A percentile compares a stretch with the other conserved stretches of the same genome.
These are phyloP conservation scores for Gasterosteus nipponicus DNA, from an alignment of 2,113 vertebrate genomes.

Conservation along the genomic window DNA sequence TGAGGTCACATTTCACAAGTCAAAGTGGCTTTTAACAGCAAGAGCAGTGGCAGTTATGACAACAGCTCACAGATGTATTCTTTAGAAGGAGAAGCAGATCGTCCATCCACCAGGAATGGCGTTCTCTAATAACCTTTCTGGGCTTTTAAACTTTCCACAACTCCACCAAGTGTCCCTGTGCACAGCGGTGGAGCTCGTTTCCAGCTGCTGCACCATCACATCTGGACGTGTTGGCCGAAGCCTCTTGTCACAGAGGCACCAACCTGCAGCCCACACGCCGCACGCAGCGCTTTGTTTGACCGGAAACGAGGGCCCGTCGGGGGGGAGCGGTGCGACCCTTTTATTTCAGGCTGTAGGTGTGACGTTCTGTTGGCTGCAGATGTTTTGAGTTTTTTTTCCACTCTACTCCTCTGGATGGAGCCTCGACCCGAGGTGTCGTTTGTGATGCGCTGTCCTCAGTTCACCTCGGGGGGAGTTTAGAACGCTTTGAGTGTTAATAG, in stretches of 20 bases:
- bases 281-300: slow-evolving; percentile 40
- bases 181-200: slow-evolving; percentile 18
- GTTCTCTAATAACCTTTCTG: slow-evolving; percentile 23
- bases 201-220: slow-evolving; percentile 42
- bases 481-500: too few relatives aligned
- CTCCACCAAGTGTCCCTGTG: slow-evolving; percentile 29
- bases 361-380: not conserved
- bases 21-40: not conserved
- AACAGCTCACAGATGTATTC: not conserved
- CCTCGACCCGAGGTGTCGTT: not conserved
- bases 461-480: slow-evolving; percentile 5
- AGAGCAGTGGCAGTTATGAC: not conserved
- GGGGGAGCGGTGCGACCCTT: slow-evolving; percentile 22
- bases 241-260: slow-evolving; percentile 28
- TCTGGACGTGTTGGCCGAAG: slow-evolving; percentile 4
- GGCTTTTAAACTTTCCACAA: slow-evolving; percentile 34
- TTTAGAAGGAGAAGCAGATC: not conserved
- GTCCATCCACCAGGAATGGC: not conserved
- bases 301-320: not conserved
- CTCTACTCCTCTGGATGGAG: slow-evolving; percentile 1
- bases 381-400: not conserved
- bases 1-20: too few relatives aligned
- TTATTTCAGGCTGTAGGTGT: slow-evolving; percentile 18
- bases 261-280: slow-evolving; percentile 21
- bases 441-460: slow-evolving; percentile 17